Evolutionary conservation across 2,113 vertebrate species (phyloP).

Genomic region (Coregonus clupeaformis): DNA sequence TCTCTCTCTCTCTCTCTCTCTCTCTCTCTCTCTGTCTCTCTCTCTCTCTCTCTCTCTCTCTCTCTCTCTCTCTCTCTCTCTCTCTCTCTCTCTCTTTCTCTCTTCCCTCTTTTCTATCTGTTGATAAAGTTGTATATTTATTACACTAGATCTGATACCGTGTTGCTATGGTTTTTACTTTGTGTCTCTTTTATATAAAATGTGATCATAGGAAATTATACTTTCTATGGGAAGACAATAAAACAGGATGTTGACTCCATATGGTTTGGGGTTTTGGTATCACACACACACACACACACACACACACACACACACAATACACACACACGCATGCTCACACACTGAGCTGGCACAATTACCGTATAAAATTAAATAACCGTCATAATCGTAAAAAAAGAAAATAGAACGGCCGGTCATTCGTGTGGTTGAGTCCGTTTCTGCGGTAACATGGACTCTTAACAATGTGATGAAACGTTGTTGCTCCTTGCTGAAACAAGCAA

Average conservation of each 20-base stretch:
- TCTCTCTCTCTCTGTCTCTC: conserved; percentile 3
- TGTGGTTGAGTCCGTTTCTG: no score
- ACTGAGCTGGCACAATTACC: not conserved
- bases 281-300: conserved; percentile 4
- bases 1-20: conserved; percentile 23
- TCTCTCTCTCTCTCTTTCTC: conserved; percentile 8
- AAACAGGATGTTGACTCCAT: conserved; percentile 53
- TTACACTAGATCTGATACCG: conserved; percentile 44
- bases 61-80: conserved; percentile 10
- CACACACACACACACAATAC: conserved; percentile 5
- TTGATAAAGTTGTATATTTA: conserved; percentile 69
- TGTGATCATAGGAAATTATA: conserved; percentile 47
- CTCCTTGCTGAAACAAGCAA: no score
- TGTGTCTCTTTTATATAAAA: conserved; percentile 72
- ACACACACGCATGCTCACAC: conserved; percentile 25
- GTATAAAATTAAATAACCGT: no score
- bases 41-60: no score
- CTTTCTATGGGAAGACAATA: conserved; percentile 67
- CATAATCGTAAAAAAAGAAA: no score
- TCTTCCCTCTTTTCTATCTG: conserved; percentile 43
- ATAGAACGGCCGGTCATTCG: no score
- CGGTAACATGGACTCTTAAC: no score
- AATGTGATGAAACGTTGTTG: no score
- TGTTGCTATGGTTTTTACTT: conserved; percentile 56
- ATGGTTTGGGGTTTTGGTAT: not conserved